Percentiles rank a stretch among this genome's conserved stretches.
These are phyloP conservation scores for Serripes groenlandicus DNA, from an alignment of 2,888 invertebrate genomes.

Conservation along the genomic window DNA sequence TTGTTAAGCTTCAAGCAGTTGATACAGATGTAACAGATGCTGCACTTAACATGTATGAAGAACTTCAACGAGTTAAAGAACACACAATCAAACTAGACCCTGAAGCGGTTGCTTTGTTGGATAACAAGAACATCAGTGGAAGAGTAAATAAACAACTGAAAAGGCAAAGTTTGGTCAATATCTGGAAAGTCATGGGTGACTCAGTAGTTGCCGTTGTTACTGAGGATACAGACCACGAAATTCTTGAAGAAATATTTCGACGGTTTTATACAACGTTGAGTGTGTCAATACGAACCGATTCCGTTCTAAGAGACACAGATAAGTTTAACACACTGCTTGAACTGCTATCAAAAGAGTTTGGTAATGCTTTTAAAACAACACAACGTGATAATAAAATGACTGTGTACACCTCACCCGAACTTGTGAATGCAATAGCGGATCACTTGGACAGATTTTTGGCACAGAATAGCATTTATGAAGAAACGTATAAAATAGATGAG, in stretches of 20 bases:
- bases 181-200: neutral
- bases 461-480: neutral
- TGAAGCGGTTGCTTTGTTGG: slow-evolving; percentile 18
- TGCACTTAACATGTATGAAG: slow-evolving; percentile 30
- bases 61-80: slow-evolving; percentile 22
- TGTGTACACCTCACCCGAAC: neutral
- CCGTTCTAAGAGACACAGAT: neutral
- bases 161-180: neutral
- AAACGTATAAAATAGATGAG: neutral
- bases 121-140: slow-evolving; percentile 1
- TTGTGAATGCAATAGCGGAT: neutral
- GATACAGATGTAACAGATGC: slow-evolving; percentile 15
- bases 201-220: neutral
- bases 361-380: neutral
- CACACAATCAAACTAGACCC: slow-evolving; percentile 13
- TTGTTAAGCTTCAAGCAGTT: slow-evolving; percentile 15
- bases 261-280: neutral
- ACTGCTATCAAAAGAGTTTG: neutral
- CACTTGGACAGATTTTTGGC: neutral
- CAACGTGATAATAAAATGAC: neutral
- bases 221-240: neutral
- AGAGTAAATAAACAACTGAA: neutral
- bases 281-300: neutral
- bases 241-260: neutral
- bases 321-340: neutral